A percentile compares a stretch with the other conserved stretches of the same genome.
Conservation (phyloP, 2,113 vertebrate species). For the Eclectus roratus region DNA sequence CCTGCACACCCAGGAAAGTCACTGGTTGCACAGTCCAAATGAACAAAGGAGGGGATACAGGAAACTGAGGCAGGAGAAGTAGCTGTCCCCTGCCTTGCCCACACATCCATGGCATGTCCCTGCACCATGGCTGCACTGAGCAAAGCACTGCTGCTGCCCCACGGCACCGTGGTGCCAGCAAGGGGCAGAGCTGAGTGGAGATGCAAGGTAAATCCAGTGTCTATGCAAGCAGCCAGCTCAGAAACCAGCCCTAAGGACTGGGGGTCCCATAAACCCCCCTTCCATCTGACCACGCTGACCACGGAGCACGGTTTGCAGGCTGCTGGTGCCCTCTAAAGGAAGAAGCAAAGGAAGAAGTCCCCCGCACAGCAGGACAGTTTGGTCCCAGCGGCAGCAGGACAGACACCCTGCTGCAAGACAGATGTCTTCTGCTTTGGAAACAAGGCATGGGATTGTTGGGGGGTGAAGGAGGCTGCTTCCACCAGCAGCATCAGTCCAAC, state of each 20-base stretch:
- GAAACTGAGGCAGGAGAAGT: neutral
- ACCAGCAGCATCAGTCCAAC: neutral
- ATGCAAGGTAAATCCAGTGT: fast-evolving
- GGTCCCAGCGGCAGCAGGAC: neutral
- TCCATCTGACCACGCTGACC: neutral
- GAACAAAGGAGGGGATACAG: fast-evolving
- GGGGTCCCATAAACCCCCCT: neutral
- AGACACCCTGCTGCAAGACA: neutral
- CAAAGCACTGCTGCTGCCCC: neutral
- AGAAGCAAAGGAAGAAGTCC: neutral
- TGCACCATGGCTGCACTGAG: neutral
- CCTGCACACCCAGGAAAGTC: fast-evolving
- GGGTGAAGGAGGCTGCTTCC: neutral
- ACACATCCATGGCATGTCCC: neutral
- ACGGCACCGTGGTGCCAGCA: neutral
- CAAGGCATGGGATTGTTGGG: too few relatives aligned
- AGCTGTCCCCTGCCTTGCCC: fast-evolving
- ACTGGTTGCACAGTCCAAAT: fast-evolving
- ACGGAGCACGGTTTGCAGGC: neutral
- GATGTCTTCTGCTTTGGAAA: neutral
- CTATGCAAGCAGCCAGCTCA: neutral
- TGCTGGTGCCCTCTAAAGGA: slow-evolving; percentile 40
- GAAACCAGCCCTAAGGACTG: neutral
- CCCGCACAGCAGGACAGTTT: neutral
- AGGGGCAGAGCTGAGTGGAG: fast-evolving